Conservation (phyloP, 2,113 vertebrate species). For the Strix uralensis region DNA sequence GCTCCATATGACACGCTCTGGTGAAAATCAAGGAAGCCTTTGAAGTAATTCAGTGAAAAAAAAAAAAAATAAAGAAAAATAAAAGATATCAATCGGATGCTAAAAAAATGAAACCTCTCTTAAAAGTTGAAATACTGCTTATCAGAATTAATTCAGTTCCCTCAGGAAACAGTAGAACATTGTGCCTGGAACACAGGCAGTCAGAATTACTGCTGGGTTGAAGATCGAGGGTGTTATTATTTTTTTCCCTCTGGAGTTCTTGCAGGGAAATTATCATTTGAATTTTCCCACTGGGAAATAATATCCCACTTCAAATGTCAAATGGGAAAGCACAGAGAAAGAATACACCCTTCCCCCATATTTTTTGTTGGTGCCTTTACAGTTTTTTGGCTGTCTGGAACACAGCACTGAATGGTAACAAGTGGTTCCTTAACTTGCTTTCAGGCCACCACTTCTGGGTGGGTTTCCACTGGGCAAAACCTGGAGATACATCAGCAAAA, state of each 20-base stretch:
- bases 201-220: neutral
- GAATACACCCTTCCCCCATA: neutral
- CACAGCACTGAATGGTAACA: neutral
- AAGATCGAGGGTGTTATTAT: neutral
- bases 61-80: neutral
- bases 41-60: neutral
- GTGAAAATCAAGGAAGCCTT: neutral
- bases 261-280: neutral
- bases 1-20: neutral
- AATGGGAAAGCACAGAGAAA: neutral
- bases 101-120: neutral
- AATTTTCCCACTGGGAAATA: neutral
- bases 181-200: neutral
- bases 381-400: neutral
- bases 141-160: neutral
- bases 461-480: neutral
- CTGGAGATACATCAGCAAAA: neutral
- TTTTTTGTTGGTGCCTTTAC: neutral
- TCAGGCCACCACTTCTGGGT: neutral
- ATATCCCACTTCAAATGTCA: neutral
- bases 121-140: neutral
- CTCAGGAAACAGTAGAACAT: neutral
- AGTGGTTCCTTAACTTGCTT: neutral
- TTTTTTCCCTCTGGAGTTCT: neutral
- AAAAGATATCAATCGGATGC: neutral